Percentiles rank a stretch among this genome's conserved stretches.
These are phyloP conservation scores for Phlogophora meticulosa DNA, from an alignment of 2,888 invertebrate genomes.

Conservation along the genomic window DNA sequence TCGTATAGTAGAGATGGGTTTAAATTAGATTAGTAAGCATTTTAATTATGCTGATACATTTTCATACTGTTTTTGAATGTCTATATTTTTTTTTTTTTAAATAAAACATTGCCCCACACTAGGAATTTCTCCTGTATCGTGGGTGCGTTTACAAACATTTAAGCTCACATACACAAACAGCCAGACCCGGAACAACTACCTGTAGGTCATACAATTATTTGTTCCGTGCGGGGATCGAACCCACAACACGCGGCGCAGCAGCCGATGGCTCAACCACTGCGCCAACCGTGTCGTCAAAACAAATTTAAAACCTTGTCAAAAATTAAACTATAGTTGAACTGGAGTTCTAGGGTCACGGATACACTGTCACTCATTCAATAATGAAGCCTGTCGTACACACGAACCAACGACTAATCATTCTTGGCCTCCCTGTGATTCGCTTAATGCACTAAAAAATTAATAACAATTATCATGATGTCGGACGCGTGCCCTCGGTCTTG, in stretches of 20 bases:
- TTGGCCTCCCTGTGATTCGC: constrained; percentile 41
- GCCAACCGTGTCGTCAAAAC: no score
- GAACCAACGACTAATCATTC: constrained; percentile 30
- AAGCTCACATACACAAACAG: no score
- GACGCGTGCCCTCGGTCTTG: constrained; percentile 82
- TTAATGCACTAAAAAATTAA: constrained; percentile 48
- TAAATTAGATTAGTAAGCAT: constrained; percentile 3
- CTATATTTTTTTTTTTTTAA: no score
- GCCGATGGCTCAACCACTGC: no score
- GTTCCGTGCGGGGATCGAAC: no score
- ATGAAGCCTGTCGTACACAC: constrained; percentile 37
- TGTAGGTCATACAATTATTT: no score
- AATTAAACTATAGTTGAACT: constrained; percentile 21
- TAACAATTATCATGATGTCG: constrained; percentile 46
- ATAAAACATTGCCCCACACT: no score
- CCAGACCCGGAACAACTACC: no score
- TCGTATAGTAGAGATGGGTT: constrained; percentile 6
- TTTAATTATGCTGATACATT: neutral
- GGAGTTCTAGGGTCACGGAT: neutral
- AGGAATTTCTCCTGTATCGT: no score
- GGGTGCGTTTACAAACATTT: no score
- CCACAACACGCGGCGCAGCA: no score
- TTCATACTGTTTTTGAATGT: neutral
- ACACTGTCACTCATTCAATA: constrained; percentile 5
- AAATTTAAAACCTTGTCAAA: constrained; percentile 3